Conservation (phyloP, 2,888 invertebrate genomes). For the Drosophila buzzatii region DNA sequence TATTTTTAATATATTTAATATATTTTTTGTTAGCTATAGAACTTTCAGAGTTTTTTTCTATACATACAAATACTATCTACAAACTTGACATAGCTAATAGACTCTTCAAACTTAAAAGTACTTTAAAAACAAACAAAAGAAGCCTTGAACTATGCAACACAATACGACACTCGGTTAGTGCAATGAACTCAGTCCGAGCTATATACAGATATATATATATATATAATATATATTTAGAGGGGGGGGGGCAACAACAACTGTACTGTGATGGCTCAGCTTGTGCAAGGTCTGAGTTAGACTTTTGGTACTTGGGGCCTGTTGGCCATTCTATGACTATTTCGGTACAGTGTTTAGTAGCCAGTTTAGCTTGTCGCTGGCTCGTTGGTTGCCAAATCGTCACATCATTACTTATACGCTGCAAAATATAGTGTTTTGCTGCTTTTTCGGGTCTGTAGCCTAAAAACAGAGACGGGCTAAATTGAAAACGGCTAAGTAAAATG, state of each 20-base stretch:
- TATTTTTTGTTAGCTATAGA: no score
- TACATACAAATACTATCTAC: not conserved
- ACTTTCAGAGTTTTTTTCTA: no score
- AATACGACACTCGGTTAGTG: slow-evolving; percentile 33
- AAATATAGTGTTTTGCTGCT: slow-evolving; percentile 68
- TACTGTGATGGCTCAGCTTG: slow-evolving; percentile 8
- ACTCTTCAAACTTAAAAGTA: not conserved
- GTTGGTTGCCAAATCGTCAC: slow-evolving; percentile 75
- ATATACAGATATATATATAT: not conserved
- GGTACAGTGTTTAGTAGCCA: slow-evolving; percentile 39
- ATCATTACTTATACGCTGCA: slow-evolving; percentile 72
- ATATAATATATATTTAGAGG: not conserved
- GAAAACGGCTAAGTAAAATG: slow-evolving; percentile 69
- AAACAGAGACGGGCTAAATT: slow-evolving; percentile 62
- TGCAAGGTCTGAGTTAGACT: not conserved
- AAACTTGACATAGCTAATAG: slow-evolving; percentile 5
- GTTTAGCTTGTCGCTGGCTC: slow-evolving; percentile 57
- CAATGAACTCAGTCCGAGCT: slow-evolving; percentile 55
- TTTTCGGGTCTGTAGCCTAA: slow-evolving; percentile 33
- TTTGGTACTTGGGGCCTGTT: not conserved
- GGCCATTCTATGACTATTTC: slow-evolving; percentile 16
- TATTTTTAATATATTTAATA: no score
- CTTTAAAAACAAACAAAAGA: slow-evolving; percentile 41
- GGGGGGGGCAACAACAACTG: slow-evolving; percentile 1
- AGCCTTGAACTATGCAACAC: slow-evolving; percentile 67